Evolutionary conservation across 2,113 vertebrate species (phyloP).

Genomic region (Chamaea fasciata): DNA sequence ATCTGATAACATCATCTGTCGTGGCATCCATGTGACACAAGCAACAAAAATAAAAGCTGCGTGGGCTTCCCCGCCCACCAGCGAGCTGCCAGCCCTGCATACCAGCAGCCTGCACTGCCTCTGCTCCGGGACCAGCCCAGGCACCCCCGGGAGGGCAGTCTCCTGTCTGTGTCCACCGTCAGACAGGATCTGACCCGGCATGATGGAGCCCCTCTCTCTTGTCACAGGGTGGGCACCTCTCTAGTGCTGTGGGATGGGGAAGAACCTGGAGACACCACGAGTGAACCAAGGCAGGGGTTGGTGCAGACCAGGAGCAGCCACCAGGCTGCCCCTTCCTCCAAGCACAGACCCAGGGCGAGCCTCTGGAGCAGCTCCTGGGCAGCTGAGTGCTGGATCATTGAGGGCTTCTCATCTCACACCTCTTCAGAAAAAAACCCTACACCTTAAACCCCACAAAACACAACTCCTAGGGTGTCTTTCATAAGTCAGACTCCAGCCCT

Average conservation of each 20-base stretch:
- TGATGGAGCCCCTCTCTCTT: rapidly evolving
- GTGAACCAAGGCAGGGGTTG: background rate
- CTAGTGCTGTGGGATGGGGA: rapidly evolving
- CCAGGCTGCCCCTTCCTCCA: background rate
- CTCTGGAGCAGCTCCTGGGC: background rate
- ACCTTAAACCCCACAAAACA: background rate
- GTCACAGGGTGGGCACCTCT: rapidly evolving
- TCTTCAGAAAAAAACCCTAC: background rate
- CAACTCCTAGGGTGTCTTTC: background rate
- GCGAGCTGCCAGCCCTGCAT: conserved; percentile 25
- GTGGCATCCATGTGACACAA: background rate
- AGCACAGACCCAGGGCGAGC: background rate
- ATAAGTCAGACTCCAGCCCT: background rate
- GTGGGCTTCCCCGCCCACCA: conserved; percentile 57
- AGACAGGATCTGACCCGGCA: rapidly evolving
- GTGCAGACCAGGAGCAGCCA: background rate
- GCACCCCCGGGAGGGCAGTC: background rate
- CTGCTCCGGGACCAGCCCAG: background rate
- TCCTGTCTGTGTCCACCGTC: rapidly evolving
- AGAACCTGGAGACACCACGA: background rate
- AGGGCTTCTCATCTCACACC: background rate
- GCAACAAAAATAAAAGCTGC: conserved; percentile 58
- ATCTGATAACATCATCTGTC: background rate
- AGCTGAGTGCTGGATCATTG: background rate
- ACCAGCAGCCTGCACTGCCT: background rate